Base-by-base conservation (phyloP, 2,888 invertebrate species). In the Amiota communis region DNA sequence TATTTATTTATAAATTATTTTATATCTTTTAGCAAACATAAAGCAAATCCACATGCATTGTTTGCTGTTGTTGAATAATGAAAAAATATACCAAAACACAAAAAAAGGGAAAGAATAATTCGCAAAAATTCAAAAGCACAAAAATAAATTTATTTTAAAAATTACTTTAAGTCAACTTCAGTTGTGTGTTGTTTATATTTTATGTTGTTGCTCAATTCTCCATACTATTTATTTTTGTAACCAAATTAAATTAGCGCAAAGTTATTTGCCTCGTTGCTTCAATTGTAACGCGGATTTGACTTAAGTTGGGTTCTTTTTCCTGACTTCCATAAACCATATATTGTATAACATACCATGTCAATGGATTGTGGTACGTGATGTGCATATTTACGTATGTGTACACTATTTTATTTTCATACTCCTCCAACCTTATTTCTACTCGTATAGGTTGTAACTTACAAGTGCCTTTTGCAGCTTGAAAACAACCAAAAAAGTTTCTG, bases 111-210 rank as follows among this genome's bases (percentile, higher is more conserved):
- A 2, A 15, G 23, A 59, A 20, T 20, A 36, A 36, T 36, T 36
- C 36, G 2, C 6, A 36, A 13, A 57, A 57, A 47, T 15, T 47
- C 15, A 64, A 47, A 67, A 67, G 20, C 67, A 20, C 49, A 68
- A 68, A 68, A 68, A 68, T 53, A 68, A 68, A 68, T 68, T 51
- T 68, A 68, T 68, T 51, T 63, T 15, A 68, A 68, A 68, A 23
- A 68, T 68, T 53, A 68, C 53, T 53, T 68, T 11, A 13, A 67
- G 49, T 49, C 65, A 17, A 56, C 15, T 15, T 15, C 56, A n/a
- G 12, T n/a, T 51, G 72, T 17, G 10, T 56, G 72, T 76, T 81
- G 78, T 75, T 73, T 78, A 74, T 72, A 69, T 79, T 71, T 75
- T 51, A 49, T 36, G 36, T 59, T 36, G 36, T 59, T 20, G 59